These are phyloP conservation scores for Trissolcus basalis DNA, from an alignment of 1,140 invertebrate genomes.

Conservation along the genomic window DNA sequence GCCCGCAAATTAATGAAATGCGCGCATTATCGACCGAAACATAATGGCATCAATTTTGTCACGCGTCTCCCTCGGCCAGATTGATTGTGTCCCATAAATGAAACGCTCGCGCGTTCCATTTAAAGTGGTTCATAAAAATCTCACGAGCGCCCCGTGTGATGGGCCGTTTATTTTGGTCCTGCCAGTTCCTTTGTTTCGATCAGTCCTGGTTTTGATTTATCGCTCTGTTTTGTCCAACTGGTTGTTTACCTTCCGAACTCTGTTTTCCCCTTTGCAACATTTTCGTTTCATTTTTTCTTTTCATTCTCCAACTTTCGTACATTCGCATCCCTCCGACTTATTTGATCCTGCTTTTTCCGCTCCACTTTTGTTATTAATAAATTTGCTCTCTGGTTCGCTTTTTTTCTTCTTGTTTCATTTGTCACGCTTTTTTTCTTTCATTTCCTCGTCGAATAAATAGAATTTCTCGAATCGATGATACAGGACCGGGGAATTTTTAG, in stretches of 20 bases:
- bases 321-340: too few relatives aligned
- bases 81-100: conserved; percentile 10
- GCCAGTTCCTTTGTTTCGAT: conserved; percentile 10
- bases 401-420: too few relatives aligned
- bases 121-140: conserved; percentile 11
- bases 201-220: conserved; percentile 19
- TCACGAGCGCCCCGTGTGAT: conserved; percentile 4
- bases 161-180: conserved; percentile 9
- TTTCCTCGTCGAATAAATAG: too few relatives aligned
- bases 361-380: not conserved
- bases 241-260: not conserved
- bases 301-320: not conserved
- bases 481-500: not conserved
- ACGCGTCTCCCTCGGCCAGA: not conserved
- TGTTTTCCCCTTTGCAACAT: not conserved
- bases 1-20: conserved; percentile 19
- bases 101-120: conserved; percentile 3
- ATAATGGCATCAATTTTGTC: conserved; percentile 17
- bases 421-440: too few relatives aligned
- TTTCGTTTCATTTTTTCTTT: not conserved
- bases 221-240: conserved; percentile 3
- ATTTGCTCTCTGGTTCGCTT: too few relatives aligned
- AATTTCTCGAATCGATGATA: too few relatives aligned
- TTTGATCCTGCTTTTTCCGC: not conserved
- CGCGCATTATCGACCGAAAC: conserved; percentile 10